Evolutionary conservation across 2,797 vertebrate species (phyloP).

Genomic region (Falco novaeseelandiae): DNA sequence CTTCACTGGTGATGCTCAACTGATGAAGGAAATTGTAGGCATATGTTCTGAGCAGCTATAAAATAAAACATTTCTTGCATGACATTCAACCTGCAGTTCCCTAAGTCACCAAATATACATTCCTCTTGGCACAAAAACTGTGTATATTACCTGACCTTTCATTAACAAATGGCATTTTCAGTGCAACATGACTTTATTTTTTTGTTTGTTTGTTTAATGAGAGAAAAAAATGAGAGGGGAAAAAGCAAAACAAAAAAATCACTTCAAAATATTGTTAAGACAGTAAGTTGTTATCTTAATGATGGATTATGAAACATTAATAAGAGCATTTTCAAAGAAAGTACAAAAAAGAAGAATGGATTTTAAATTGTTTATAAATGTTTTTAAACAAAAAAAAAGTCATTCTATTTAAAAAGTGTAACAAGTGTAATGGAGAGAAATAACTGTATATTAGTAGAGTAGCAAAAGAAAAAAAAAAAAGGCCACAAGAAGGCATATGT

Average conservation of each 20-base stretch:
- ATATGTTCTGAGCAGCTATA: not conserved
- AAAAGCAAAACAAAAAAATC: not conserved
- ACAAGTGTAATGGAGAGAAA: not conserved
- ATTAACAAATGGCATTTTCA: constrained; percentile 30
- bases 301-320: not conserved
- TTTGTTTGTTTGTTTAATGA: not conserved
- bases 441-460: not conserved
- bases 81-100: not conserved
- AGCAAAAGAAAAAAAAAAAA: not conserved
- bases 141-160: constrained; percentile 23
- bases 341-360: not conserved
- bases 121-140: not conserved
- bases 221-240: accelerated
- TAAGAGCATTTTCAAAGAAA: not conserved
- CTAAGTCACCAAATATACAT: not conserved
- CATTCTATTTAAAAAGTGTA: not conserved
- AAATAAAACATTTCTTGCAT: not conserved
- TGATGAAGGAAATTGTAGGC: not conserved
- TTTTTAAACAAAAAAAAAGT: not conserved
- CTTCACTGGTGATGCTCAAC: not conserved
- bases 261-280: not conserved
- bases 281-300: not conserved
- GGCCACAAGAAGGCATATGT: not conserved
- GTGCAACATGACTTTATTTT: not conserved
- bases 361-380: not conserved